These are phyloP conservation scores for Drosophila tristis DNA, from an alignment of 1,140 invertebrate species.

Conservation along the genomic window DNA sequence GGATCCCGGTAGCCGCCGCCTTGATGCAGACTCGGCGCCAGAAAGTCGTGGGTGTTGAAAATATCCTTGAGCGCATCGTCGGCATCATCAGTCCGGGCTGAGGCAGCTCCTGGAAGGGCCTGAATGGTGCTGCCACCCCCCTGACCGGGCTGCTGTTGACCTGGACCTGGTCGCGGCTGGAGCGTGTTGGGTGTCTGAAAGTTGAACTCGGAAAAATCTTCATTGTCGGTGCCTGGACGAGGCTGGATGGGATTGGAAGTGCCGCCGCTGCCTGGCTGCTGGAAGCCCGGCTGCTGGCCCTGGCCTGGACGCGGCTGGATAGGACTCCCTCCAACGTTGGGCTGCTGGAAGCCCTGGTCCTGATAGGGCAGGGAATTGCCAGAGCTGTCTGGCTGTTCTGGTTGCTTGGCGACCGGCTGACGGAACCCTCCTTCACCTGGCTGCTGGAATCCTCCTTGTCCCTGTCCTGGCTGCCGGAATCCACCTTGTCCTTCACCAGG, in stretches of 20 bases:
- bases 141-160: too few relatives aligned
- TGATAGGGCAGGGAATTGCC: too few relatives aligned
- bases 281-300: constrained; percentile 9
- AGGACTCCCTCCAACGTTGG: background rate
- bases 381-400: too few relatives aligned
- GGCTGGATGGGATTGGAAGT: constrained; percentile 35
- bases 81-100: background rate
- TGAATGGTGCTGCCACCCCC: constrained; percentile 15
- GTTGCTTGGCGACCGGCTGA: too few relatives aligned
- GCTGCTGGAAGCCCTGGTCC: too few relatives aligned
- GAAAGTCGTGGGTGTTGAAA: constrained; percentile 49
- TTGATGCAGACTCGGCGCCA: constrained; percentile 12
- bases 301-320: constrained; percentile 13
- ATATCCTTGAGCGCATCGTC: constrained; percentile 38
- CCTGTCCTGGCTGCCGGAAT: background rate
- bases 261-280: background rate
- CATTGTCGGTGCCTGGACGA: constrained; percentile 23
- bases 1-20: constrained; percentile 1
- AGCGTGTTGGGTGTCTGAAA: constrained; percentile 36
- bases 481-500: background rate
- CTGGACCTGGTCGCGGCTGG: constrained; percentile 41
- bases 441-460: too few relatives aligned
- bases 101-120: constrained; percentile 1
- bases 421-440: too few relatives aligned
- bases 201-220: constrained; percentile 4